phyloP scores from a whole-genome alignment of 2,888 invertebrate genomes.

The Agapostemon virescens region DNA sequence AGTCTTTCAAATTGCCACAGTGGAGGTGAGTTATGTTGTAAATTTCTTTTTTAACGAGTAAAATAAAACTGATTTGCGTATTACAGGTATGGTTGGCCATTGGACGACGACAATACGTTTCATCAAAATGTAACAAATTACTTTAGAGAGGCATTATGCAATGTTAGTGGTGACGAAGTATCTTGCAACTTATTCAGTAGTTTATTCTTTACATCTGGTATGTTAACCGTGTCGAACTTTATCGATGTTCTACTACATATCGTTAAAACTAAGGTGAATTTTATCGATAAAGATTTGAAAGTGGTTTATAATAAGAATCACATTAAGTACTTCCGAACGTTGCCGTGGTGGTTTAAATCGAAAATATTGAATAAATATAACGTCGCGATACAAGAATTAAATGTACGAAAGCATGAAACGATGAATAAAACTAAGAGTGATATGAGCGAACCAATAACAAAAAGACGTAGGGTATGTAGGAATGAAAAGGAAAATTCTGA shows the following conservation, averaged over 20 bases:
- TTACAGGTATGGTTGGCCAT: slow-evolving; percentile 75
- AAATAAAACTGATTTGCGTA: slow-evolving; percentile 9
- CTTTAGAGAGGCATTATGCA: slow-evolving; percentile 67
- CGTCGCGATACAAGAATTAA: background rate
- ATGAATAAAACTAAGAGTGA: background rate
- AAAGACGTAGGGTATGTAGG: slow-evolving; percentile 40
- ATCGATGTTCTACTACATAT: slow-evolving; percentile 73
- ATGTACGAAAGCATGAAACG: slow-evolving; percentile 11
- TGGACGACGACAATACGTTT: slow-evolving; percentile 67
- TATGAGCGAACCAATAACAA: slow-evolving; percentile 25
- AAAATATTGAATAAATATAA: slow-evolving; percentile 65
- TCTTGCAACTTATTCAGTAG: slow-evolving; percentile 70
- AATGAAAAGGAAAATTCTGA: slow-evolving; percentile 15
- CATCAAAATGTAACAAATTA: slow-evolving; percentile 69
- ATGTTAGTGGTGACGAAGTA: slow-evolving; percentile 60
- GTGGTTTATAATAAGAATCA: slow-evolving; percentile 84
- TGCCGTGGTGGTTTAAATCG: slow-evolving; percentile 84
- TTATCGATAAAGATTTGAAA: slow-evolving; percentile 65
- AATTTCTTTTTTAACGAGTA: background rate
- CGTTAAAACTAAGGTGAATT: slow-evolving; percentile 70
- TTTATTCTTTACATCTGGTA: slow-evolving; percentile 66
- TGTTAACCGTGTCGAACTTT: slow-evolving; percentile 66
- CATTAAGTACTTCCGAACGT: slow-evolving; percentile 82
- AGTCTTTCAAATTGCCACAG: slow-evolving; percentile 82
- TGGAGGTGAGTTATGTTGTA: slow-evolving; percentile 75